A percentile compares a stretch with the other conserved stretches of the same genome.
Evolutionary conservation across 2,797 vertebrate species (phyloP).

Genomic region (Trachurus trachurus): DNA sequence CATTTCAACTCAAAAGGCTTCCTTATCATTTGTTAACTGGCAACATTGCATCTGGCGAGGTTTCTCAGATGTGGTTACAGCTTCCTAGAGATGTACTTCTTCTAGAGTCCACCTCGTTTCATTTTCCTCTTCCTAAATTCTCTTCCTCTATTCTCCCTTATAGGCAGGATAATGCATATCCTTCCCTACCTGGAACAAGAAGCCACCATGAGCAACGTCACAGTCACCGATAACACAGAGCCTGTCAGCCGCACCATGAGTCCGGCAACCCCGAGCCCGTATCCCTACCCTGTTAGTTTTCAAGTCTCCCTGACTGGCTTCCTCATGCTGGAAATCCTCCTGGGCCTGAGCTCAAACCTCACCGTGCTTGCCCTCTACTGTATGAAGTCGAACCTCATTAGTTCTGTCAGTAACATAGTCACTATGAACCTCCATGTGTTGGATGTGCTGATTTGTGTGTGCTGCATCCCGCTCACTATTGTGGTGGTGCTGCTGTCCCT

Average conservation of each 20-base stretch:
- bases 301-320: slow-evolving; percentile 97
- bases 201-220: slow-evolving; percentile 97
- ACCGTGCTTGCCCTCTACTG: slow-evolving; percentile 98
- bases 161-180: slow-evolving; percentile 87
- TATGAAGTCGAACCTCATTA: slow-evolving; percentile 99
- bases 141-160: slow-evolving; percentile 59
- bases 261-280: slow-evolving; percentile 87
- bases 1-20: slow-evolving; percentile 36
- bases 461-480: slow-evolving; percentile 97
- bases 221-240: slow-evolving; percentile 93
- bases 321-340: slow-evolving; percentile 97
- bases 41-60: slow-evolving; percentile 25
- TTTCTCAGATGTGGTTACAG: slow-evolving; percentile 22
- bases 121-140: slow-evolving; percentile 17
- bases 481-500: slow-evolving; percentile 95
- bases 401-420: slow-evolving; percentile 99
- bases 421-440: slow-evolving; percentile 99
- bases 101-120: slow-evolving; percentile 1
- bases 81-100: slow-evolving; percentile 24
- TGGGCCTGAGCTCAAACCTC: slow-evolving; percentile 98
- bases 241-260: slow-evolving; percentile 93
- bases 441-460: slow-evolving; percentile 96
- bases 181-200: slow-evolving; percentile 90
- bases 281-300: slow-evolving; percentile 94
- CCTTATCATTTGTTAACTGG: slow-evolving; percentile 38